Conservation (phyloP, 1,140 invertebrate genomes). For the Papilio dardanus region DNA sequence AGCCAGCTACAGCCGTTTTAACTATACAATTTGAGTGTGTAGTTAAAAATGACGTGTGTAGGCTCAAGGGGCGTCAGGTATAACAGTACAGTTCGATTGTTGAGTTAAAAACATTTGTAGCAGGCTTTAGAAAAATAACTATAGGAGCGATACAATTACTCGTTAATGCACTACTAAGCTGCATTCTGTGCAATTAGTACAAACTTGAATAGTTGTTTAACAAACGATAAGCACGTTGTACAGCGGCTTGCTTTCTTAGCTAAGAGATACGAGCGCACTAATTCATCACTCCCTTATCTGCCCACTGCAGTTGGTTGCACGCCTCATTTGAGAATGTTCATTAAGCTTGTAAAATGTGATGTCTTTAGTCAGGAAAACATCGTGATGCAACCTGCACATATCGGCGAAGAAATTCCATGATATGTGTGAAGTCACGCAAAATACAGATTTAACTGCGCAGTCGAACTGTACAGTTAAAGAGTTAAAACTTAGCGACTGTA, state of each 20-base stretch:
- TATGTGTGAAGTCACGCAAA: no score
- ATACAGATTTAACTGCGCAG: no score
- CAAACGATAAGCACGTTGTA: constrained; percentile 4
- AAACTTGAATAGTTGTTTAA: background rate
- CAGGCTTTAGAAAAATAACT: background rate
- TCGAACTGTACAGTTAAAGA: no score
- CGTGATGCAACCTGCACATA: no score
- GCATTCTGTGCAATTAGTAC: background rate
- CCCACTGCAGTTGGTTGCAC: constrained; percentile 5
- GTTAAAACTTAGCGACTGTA: no score
- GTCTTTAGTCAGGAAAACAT: background rate
- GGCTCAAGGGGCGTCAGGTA: no score
- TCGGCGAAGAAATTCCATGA: no score
- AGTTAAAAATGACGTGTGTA: no score
- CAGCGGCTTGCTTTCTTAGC: background rate
- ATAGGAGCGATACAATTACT: background rate
- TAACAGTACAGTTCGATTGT: no score
- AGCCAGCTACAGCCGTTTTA: no score
- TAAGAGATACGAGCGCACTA: background rate
- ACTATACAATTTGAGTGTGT: no score
- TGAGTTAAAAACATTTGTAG: no score
- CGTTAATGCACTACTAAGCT: background rate
- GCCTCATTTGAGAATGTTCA: background rate
- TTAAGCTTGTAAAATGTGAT: background rate
- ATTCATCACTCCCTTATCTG: constrained; percentile 18